A percentile compares a stretch with the other conserved stretches of the same genome.
Conservation (phyloP, 35 echinoderm and acorn worm species). For the Ophioderma brevispina region DNA sequence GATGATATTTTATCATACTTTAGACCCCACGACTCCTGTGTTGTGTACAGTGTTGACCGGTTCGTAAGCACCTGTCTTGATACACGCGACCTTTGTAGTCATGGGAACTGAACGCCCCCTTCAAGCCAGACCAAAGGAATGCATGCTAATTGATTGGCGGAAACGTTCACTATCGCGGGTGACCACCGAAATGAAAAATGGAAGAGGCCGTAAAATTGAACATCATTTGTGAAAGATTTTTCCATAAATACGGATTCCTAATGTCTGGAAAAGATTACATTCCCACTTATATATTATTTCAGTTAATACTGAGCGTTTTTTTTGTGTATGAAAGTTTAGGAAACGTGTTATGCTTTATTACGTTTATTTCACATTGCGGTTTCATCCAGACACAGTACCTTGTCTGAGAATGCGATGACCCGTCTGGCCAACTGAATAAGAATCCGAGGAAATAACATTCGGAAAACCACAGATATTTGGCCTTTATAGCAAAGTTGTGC, state of each 20-base stretch:
- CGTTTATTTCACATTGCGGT: neutral
- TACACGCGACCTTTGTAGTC: slow-evolving; percentile 27
- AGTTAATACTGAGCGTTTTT: neutral
- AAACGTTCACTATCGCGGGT: neutral
- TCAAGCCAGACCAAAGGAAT: slow-evolving; percentile 21
- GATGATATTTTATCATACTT: neutral
- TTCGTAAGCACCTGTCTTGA: neutral
- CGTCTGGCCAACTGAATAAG: neutral
- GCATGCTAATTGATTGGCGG: slow-evolving; percentile 67
- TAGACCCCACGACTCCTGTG: neutral
- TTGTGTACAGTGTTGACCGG: neutral
- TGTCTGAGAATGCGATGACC: neutral
- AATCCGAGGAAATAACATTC: neutral
- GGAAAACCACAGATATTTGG: slow-evolving; percentile 1
- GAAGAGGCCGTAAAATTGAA: neutral
- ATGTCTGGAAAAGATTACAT: neutral
- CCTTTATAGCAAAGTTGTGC: neutral
- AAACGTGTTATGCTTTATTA: neutral
- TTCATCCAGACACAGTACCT: neutral
- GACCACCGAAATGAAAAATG: neutral
- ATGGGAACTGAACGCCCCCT: slow-evolving; percentile 57
- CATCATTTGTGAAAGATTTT: neutral
- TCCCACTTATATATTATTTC: neutral
- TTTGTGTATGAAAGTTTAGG: neutral
- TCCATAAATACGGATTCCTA: neutral